These are phyloP conservation scores for Hermaeophaga mercurialis DNA, from an alignment of 2,888 invertebrate genomes.

Conservation along the genomic window DNA sequence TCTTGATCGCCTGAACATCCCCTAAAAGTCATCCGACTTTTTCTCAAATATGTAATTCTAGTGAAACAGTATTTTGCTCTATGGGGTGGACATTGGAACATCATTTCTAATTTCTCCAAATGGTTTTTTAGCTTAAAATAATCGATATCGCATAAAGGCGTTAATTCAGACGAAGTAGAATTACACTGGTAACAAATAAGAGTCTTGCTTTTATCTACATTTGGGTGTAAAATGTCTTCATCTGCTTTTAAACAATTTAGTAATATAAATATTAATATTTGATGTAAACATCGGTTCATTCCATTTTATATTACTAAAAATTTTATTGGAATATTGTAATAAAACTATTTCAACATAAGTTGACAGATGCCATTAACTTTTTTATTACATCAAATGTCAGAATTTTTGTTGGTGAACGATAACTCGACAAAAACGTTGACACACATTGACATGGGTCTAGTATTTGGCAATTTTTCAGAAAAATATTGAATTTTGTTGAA, in stretches of 20 bases:
- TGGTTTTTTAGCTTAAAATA: slow-evolving; percentile 14
- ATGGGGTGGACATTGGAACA: slow-evolving; percentile 20
- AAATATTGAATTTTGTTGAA: no score
- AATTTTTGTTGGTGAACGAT: no score
- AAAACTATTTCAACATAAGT: no score
- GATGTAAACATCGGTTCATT: no score
- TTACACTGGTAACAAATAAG: slow-evolving; percentile 23
- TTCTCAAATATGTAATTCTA: not conserved
- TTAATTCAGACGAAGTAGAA: slow-evolving; percentile 4
- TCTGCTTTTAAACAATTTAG: not conserved
- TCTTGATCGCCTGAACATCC: slow-evolving; percentile 12
- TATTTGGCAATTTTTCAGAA: no score
- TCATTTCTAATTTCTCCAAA: slow-evolving; percentile 10
- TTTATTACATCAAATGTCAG: no score
- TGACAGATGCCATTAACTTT: no score
- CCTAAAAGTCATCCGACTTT: not conserved
- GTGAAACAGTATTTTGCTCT: slow-evolving; percentile 15
- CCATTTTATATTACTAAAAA: no score
- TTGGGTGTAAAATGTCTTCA: not conserved
- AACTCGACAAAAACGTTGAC: no score
- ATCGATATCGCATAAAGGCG: slow-evolving; percentile 15
- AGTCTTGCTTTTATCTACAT: slow-evolving; percentile 11
- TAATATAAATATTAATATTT: no score
- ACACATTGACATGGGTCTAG: no score
- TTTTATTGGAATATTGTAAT: no score